A percentile compares a stretch with the other conserved stretches of the same genome.
Conservation (phyloP, 1,140 invertebrate genomes). For the Hyles euphorbiae region DNA sequence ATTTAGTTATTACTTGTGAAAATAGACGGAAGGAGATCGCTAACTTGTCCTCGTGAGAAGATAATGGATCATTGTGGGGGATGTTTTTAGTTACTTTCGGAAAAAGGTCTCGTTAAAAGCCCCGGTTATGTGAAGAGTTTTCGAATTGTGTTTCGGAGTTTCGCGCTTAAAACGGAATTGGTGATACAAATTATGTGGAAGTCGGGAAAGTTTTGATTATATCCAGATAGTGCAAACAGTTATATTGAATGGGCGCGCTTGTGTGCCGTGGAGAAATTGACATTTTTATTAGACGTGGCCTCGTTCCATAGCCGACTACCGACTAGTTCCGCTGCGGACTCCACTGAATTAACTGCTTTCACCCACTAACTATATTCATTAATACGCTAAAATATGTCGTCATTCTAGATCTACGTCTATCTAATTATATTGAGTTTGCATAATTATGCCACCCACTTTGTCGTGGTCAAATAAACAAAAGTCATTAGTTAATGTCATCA, state of each 20-base stretch:
- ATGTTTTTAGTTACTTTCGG: constrained; percentile 64
- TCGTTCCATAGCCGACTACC: no score
- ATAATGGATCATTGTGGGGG: constrained; percentile 72
- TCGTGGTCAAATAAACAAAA: no score
- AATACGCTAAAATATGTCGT: no score
- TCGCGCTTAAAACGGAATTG: constrained; percentile 30
- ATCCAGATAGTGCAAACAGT: constrained; percentile 12
- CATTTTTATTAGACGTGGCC: constrained; percentile 1
- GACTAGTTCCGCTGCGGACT: no score
- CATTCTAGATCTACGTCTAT: no score
- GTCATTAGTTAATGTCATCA: no score
- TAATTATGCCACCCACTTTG: no score
- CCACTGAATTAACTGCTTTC: no score
- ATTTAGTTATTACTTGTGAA: constrained; percentile 76
- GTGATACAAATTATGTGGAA: constrained; percentile 26
- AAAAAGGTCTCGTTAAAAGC: constrained; percentile 66
- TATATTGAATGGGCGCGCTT: neutral
- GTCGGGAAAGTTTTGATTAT: constrained; percentile 31
- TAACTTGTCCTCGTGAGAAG: constrained; percentile 72
- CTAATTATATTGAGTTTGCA: no score
- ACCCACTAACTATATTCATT: no score
- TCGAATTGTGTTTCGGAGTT: constrained; percentile 47
- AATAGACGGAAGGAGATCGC: constrained; percentile 74
- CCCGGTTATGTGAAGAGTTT: constrained; percentile 65
- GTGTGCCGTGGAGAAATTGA: neutral